Percentiles rank a stretch among this genome's conserved stretches.
Conservation (phyloP, 2,113 vertebrate genomes). For the Microcebus jonahi region DNA sequence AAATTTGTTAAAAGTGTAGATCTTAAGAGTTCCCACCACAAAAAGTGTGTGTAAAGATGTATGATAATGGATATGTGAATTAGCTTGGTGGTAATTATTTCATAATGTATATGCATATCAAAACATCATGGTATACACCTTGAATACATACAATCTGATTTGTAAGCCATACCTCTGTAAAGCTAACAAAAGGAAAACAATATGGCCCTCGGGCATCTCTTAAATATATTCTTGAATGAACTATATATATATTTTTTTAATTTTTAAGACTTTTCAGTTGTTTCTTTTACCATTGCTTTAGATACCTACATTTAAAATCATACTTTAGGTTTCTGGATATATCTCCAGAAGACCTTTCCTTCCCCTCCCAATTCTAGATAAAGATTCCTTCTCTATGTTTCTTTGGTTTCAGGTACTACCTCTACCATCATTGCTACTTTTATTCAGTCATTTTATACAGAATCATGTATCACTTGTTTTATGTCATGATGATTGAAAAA, state of each 20-base stretch:
- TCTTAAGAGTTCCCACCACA: background rate
- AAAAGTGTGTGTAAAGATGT: no score
- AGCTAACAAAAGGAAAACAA: background rate
- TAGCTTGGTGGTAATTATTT: background rate
- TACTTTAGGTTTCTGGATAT: background rate
- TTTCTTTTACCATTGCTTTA: background rate
- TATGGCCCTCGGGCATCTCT: background rate
- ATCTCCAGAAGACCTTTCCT: background rate
- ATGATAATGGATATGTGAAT: background rate
- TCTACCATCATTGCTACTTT: background rate
- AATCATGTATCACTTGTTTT: background rate
- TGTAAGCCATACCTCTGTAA: background rate
- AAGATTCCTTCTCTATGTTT: background rate
- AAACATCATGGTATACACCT: fast-evolving
- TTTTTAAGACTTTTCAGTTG: background rate
- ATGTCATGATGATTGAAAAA: background rate
- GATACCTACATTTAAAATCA: background rate
- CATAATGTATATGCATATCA: background rate
- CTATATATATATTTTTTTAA: no score
- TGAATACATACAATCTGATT: background rate
- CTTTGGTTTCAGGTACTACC: background rate
- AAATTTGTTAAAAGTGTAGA: background rate
- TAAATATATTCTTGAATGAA: background rate
- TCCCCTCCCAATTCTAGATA: background rate
- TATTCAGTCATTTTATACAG: background rate